Conservation (phyloP, 2,888 invertebrate species). For the Cephonodes hylas region DNA sequence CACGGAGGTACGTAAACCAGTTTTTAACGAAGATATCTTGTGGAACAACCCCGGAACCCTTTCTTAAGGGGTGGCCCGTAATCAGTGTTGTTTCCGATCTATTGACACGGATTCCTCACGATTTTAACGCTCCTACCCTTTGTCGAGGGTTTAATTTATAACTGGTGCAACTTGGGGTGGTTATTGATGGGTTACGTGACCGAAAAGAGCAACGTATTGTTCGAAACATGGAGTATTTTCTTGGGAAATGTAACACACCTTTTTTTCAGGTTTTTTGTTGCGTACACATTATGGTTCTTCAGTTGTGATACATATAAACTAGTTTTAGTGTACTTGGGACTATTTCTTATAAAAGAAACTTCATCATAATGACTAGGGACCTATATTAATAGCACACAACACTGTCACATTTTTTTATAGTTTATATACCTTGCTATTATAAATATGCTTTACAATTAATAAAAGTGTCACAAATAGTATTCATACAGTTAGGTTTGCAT, state of each 20-base stretch:
- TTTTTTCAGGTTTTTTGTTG: background rate
- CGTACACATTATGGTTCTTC: background rate
- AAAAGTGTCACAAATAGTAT: no score
- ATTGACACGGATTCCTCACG: background rate
- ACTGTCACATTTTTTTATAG: no score
- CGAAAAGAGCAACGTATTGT: background rate
- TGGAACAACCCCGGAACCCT: slow-evolving; percentile 4
- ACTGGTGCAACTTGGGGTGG: background rate
- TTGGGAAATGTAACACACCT: background rate
- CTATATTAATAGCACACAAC: no score
- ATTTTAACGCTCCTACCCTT: background rate
- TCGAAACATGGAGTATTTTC: background rate
- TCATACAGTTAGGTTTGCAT: no score
- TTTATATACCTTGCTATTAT: no score
- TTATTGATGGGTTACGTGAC: background rate
- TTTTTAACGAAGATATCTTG: slow-evolving; percentile 8
- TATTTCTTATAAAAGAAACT: background rate
- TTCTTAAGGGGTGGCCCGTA: background rate
- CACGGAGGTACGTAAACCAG: slow-evolving; percentile 16
- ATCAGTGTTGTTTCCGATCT: background rate
- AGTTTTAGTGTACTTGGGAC: background rate
- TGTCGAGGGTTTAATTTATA: background rate
- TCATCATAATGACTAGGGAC: no score
- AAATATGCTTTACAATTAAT: no score
- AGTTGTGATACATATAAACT: background rate